These are phyloP conservation scores for Myrmophylax atrothorax DNA, from an alignment of 2,113 vertebrate species.

Conservation along the genomic window DNA sequence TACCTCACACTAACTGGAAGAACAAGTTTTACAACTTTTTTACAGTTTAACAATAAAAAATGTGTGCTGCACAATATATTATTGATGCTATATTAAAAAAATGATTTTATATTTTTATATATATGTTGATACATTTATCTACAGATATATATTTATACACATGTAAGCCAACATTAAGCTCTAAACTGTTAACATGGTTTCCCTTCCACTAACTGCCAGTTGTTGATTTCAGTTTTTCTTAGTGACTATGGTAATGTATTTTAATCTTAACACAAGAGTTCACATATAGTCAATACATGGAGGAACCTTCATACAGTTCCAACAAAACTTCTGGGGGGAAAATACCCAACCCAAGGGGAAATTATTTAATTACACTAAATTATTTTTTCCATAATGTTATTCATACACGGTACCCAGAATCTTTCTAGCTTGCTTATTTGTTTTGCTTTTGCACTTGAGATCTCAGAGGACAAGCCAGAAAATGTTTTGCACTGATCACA, in stretches of 20 bases:
- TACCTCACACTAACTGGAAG: neutral
- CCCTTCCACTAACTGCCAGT: neutral
- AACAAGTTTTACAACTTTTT: neutral
- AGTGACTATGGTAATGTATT: neutral
- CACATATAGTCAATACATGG: neutral
- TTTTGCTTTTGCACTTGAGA: conserved; percentile 32
- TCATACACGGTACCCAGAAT: neutral
- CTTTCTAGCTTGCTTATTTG: neutral
- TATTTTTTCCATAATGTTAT: neutral
- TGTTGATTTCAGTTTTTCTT: neutral
- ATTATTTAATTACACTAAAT: neutral
- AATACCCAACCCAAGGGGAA: neutral
- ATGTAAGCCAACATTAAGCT: neutral
- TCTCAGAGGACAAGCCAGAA: conserved; percentile 41
- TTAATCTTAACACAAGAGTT: neutral
- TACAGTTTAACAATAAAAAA: neutral
- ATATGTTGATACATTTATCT: neutral
- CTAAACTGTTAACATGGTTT: neutral
- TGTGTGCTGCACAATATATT: neutral
- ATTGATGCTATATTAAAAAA: neutral
- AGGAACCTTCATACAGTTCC: neutral
- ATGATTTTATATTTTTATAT: neutral
- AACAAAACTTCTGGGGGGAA: neutral
- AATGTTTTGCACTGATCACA: conserved; percentile 44
- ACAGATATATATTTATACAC: neutral